Evolutionary conservation across 2,888 invertebrate genomes (phyloP).

Genomic region (Dexiosoma caninum): DNA sequence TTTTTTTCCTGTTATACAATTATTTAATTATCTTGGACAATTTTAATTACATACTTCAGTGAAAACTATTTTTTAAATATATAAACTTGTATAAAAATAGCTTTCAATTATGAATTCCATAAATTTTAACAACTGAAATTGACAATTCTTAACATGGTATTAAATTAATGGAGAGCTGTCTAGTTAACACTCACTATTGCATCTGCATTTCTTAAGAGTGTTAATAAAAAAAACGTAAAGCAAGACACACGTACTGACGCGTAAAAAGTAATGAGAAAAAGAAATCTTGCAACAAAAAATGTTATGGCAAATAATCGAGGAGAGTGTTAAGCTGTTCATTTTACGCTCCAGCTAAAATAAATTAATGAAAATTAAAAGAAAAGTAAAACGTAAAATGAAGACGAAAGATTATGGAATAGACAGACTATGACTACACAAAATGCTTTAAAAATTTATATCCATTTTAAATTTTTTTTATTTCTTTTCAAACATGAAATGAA

Average conservation of each 20-base stretch:
- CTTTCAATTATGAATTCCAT: background rate
- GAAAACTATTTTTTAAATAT: too few species aligned
- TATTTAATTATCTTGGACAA: background rate
- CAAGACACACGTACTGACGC: background rate
- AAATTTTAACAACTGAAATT: background rate
- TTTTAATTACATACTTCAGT: background rate
- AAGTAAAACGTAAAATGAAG: background rate
- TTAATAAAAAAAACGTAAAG: conserved; percentile 14
- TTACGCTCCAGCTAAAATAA: conserved; percentile 71
- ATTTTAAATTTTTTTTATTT: background rate
- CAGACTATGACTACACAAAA: background rate
- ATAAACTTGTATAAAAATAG: background rate
- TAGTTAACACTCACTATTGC: background rate
- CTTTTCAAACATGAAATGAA: background rate
- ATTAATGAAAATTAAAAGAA: conserved; percentile 40
- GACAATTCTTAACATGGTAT: background rate
- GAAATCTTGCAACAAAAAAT: background rate
- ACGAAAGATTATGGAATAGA: background rate
- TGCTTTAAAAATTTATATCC: background rate
- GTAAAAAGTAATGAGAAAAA: background rate
- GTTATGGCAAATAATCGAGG: conserved; percentile 63
- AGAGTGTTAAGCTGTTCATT: conserved; percentile 75
- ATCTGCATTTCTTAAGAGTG: conserved; percentile 33
- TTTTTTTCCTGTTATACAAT: background rate
- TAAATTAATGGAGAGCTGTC: background rate